These are phyloP conservation scores for Panagrolaimus sp. DNA, from an alignment of 1,140 invertebrate genomes.

Conservation along the genomic window DNA sequence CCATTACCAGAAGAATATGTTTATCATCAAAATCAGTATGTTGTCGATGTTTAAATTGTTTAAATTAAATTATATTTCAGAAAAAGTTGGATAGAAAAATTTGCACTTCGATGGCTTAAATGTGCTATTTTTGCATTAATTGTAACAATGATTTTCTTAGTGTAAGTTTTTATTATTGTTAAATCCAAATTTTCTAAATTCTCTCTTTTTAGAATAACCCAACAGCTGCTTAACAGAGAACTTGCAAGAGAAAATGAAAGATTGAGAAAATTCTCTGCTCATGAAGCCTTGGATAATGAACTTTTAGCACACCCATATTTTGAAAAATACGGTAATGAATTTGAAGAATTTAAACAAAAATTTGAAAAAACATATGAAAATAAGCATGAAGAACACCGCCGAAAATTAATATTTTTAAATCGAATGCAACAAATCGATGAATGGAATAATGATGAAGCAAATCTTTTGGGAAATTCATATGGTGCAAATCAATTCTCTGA, in stretches of 20 bases:
- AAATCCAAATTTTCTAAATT: no score
- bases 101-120: no score
- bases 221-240: not conserved
- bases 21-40: no score
- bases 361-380: not conserved
- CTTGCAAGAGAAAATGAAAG: not conserved
- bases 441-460: constrained; percentile 4
- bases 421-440: constrained; percentile 4
- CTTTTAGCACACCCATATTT: not conserved
- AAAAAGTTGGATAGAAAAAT: no score
- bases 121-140: no score
- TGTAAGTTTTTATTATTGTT: no score
- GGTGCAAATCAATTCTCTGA: constrained; percentile 44
- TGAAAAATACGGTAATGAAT: not conserved
- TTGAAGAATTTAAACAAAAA: not conserved
- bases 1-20: no score
- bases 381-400: not conserved
- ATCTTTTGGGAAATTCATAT: constrained; percentile 16
- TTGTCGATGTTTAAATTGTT: no score
- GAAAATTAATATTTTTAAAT: not conserved
- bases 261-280: not conserved
- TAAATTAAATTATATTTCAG: no score
- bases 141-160: no score
- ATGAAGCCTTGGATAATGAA: not conserved
- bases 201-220: not conserved